phyloP scores from a whole-genome alignment of 2,797 vertebrate genomes.

The Pagetopsis macropterus region DNA sequence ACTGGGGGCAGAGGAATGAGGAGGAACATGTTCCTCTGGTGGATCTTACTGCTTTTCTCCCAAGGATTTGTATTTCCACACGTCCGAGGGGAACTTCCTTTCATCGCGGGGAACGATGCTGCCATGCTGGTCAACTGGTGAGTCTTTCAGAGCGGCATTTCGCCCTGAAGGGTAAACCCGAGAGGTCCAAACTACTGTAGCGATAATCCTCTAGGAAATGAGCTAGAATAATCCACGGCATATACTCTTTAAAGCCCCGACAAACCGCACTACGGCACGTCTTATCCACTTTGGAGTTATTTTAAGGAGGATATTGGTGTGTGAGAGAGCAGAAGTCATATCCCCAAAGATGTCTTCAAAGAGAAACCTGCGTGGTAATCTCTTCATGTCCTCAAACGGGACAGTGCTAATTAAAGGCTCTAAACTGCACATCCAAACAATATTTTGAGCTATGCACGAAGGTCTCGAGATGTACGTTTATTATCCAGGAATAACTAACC shows the following conservation, averaged over 20 bases:
- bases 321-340: conserved; percentile 18
- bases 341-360: conserved; percentile 50
- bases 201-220: not conserved
- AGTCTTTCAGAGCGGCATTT: conserved; percentile 61
- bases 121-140: conserved; percentile 93
- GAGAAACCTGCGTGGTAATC: conserved; percentile 54
- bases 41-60: conserved; percentile 81
- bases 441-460: not conserved
- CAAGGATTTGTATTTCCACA: conserved; percentile 71
- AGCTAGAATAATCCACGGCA: not conserved
- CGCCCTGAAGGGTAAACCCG: not conserved
- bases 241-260: too few species aligned
- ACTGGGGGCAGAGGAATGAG: conserved; percentile 58
- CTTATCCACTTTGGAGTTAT: conserved; percentile 48
- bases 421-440: conserved; percentile 3
- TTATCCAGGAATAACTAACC: not conserved
- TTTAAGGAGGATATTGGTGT: conserved; percentile 43
- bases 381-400: conserved; percentile 33
- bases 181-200: not conserved
- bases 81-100: conserved; percentile 86
- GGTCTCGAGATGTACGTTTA: not conserved
- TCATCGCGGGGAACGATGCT: conserved; percentile 88
- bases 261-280: not conserved
- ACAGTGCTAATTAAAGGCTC: conserved; percentile 54
- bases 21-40: conserved; percentile 79